These are phyloP conservation scores for Rhinolophus sinicus DNA, from an alignment of 2,113 vertebrate species.

Conservation along the genomic window DNA sequence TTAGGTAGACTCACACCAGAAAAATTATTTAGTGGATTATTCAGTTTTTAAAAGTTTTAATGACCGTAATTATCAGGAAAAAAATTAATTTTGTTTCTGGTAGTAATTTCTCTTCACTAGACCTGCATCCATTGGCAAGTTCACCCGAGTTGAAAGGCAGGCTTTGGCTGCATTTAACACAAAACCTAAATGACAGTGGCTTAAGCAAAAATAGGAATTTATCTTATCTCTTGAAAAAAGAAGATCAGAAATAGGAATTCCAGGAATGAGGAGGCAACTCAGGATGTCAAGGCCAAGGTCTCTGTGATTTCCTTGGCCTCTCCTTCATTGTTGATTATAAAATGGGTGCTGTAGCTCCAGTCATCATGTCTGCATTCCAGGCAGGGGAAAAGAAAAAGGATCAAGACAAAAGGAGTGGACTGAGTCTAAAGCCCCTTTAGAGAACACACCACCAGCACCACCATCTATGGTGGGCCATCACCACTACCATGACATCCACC, in stretches of 20 bases:
- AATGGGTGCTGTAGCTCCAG: neutral
- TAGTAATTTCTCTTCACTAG: neutral
- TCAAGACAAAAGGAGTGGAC: neutral
- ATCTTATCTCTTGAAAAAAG: neutral
- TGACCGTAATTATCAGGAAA: neutral
- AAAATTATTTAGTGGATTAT: neutral
- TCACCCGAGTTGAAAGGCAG: neutral
- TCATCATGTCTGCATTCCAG: neutral
- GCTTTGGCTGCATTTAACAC: conserved; percentile 13
- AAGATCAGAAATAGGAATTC: neutral
- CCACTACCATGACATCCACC: neutral
- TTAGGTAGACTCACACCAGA: neutral
- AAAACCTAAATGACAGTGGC: neutral
- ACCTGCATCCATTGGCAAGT: neutral
- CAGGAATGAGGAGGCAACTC: neutral
- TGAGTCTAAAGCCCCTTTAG: neutral
- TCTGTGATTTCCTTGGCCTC: neutral
- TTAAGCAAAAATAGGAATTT: neutral
- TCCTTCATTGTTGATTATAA: neutral
- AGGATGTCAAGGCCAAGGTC: neutral
- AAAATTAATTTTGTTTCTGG: neutral
- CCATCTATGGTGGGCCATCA: neutral
- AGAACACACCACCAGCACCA: neutral
- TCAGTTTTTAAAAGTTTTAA: neutral
- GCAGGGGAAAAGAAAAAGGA: neutral